These are phyloP conservation scores for Salticus scenicus DNA, from an alignment of 2,888 invertebrate species.

Conservation along the genomic window DNA sequence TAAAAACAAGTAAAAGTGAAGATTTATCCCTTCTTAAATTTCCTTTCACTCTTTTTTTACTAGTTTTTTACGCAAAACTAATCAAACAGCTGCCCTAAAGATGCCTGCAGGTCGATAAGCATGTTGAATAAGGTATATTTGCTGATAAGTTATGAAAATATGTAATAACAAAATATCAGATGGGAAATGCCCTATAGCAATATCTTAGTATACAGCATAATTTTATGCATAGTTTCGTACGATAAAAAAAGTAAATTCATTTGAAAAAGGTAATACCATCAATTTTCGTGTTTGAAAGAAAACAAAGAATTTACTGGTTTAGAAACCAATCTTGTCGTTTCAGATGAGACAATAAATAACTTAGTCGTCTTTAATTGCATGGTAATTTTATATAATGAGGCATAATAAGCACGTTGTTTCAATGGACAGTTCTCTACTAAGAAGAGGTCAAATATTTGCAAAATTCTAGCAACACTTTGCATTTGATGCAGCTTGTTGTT, in stretches of 20 bases:
- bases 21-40: no score
- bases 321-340: not conserved
- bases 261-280: not conserved
- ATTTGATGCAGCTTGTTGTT: conserved; percentile 22
- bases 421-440: conserved; percentile 1
- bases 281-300: not conserved
- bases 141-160: no score
- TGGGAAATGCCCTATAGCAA: no score
- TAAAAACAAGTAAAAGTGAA: no score
- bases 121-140: no score
- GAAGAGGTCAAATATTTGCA: conserved; percentile 57
- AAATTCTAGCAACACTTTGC: conserved; percentile 48
- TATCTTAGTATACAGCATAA: no score
- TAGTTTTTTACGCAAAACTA: no score
- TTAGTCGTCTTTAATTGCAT: conserved; percentile 52
- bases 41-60: no score
- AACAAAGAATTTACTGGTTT: conserved; percentile 19
- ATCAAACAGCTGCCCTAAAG: no score
- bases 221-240: no score
- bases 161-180: no score
- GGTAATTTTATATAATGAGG: conserved; percentile 56
- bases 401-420: conserved; percentile 49
- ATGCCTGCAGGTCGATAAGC: no score
- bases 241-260: not conserved
- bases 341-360: conserved; percentile 49